These are phyloP conservation scores for Drosophila persimilis DNA, from an alignment of 1,140 invertebrate species.

Conservation along the genomic window DNA sequence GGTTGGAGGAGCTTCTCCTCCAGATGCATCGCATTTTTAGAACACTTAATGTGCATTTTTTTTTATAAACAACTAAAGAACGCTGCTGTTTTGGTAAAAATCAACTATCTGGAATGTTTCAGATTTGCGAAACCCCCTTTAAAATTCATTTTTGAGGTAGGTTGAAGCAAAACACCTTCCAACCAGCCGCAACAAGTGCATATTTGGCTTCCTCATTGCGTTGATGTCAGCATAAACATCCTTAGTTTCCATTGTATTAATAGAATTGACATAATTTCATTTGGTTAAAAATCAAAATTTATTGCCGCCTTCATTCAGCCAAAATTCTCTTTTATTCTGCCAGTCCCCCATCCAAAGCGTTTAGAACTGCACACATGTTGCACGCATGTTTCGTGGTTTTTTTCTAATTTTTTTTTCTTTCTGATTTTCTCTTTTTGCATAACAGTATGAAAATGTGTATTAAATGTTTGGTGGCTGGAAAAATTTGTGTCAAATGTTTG, in stretches of 20 bases:
- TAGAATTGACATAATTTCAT: constrained; percentile 78
- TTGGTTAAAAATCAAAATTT: constrained; percentile 63
- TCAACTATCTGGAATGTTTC: constrained; percentile 35
- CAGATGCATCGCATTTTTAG: constrained; percentile 28
- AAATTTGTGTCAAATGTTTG: constrained; percentile 73
- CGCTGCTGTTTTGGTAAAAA: constrained; percentile 22
- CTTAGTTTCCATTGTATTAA: constrained; percentile 61
- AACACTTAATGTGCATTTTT: constrained; percentile 32
- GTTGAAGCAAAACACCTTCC: constrained; percentile 8
- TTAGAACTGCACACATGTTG: constrained; percentile 70
- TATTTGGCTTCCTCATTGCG: constrained; percentile 33
- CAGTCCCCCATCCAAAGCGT: constrained; percentile 27
- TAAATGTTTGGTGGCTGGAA: constrained; percentile 41
- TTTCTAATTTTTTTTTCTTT: constrained; percentile 17
- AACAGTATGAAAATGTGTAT: constrained; percentile 45
- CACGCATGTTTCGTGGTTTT: constrained; percentile 50
- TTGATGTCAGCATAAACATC: constrained; percentile 65
- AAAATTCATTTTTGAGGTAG: constrained; percentile 17
- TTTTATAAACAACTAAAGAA: constrained; percentile 25
- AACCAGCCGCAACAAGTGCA: not conserved
- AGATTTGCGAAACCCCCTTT: constrained; percentile 16
- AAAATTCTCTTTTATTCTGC: constrained; percentile 40
- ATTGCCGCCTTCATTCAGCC: constrained; percentile 60
- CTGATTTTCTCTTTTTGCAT: constrained; percentile 7
- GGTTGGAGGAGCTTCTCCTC: not conserved